Base-by-base conservation (phyloP, 1,140 invertebrate species). In the Heliothis subflexa region DNA sequence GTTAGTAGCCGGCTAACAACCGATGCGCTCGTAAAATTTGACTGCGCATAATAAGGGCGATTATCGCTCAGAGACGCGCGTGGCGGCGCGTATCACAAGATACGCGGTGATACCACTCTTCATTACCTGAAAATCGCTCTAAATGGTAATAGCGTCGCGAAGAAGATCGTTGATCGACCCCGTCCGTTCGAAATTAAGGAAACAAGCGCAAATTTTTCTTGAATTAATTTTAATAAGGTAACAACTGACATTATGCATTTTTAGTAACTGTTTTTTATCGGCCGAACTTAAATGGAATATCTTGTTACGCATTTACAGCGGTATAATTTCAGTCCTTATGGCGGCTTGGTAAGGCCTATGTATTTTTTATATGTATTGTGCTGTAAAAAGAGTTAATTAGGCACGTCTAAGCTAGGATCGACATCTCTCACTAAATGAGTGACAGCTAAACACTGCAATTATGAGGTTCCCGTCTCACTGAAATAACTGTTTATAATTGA, bases 11-110 rank as follows among this genome's bases (percentile, higher is more conserved):
- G 85, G 86, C 83, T 89, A 88, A 90, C 89, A 90, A 87, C 85
- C 89, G 85, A 85, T 87, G 85, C 81, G 90, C 81, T 92, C 89
- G 86, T 93, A 92, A 93, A 93, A 93, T 91, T 93, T 92, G 91
- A 91, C 90, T 91, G 91, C 88, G 76, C 86, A 91, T 91, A 93
- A 91, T 92, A 89, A 92, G 91, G 74, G 85, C 86, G 85, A 91
- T 91, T 90, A 92, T 87, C 76, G 84, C 83, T 70, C 80, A 83
- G 83, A 78, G 81, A 85, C 79, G 87, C 86, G 85, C 85, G 85
- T 83, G 82, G 83, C 84, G 80, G 78, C 81, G 77, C 81, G 80
- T 87, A 85, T 81, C 80, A 81, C 82, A 82, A 80, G 83, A 83
- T 79, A 77, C 73, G 72, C 81, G 78, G 85, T 86, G 86, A 87